phyloP scores from a whole-genome alignment of 2,797 vertebrate species.

The Phyllotis vaccarum region DNA sequence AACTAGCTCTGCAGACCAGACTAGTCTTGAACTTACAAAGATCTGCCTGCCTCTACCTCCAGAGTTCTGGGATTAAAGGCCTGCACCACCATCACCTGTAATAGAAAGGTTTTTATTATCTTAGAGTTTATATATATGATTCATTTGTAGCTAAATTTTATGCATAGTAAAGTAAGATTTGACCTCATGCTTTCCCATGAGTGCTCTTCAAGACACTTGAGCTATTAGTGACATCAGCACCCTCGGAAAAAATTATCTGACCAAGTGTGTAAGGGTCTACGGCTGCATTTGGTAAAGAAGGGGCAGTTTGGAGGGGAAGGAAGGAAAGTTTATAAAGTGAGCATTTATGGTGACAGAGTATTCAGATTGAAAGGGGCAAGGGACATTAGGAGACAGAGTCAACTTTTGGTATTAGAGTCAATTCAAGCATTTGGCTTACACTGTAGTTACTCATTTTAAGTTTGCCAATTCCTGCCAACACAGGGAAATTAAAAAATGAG shows the following conservation, averaged over 20 bases:
- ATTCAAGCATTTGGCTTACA: not conserved
- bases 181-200: not conserved
- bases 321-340: not conserved
- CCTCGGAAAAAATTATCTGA: not conserved
- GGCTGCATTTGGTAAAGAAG: no score
- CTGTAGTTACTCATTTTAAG: not conserved
- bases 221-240: not conserved
- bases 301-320: not conserved
- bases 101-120: not conserved
- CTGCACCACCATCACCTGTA: not conserved
- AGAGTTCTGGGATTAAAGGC: not conserved
- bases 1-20: not conserved
- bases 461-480: not conserved
- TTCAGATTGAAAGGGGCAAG: not conserved
- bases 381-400: not conserved
- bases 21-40: not conserved
- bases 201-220: not conserved
- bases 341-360: not conserved
- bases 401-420: no score
- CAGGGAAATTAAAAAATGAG: not conserved
- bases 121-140: not conserved
- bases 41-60: not conserved
- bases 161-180: not conserved
- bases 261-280: not conserved
- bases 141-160: not conserved